These are phyloP conservation scores for Brachionus rotundiformis DNA, from an alignment of 1,140 invertebrate species.

Conservation along the genomic window DNA sequence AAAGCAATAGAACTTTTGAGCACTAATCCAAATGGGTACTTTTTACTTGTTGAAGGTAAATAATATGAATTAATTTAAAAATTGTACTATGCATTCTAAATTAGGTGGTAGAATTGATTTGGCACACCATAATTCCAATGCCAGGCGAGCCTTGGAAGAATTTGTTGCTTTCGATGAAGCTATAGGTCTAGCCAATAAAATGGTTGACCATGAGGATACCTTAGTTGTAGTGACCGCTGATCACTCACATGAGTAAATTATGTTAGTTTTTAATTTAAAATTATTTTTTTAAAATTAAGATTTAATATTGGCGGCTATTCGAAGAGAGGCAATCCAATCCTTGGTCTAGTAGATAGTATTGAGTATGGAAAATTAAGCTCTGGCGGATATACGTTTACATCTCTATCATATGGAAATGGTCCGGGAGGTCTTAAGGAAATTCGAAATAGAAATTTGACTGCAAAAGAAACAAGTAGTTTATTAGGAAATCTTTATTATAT, in stretches of 20 bases:
- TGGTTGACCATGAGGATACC: conserved; percentile 68
- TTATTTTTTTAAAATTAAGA: not conserved
- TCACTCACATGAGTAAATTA: conserved; percentile 71
- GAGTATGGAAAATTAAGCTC: conserved; percentile 15
- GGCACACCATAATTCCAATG: conserved; percentile 79
- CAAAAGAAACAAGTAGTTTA: not conserved
- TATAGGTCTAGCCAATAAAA: conserved; percentile 39
- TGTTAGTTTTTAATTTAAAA: no score
- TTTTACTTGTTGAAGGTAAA: conserved; percentile 83
- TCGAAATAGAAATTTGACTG: conserved; percentile 34
- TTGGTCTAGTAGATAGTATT: conserved; percentile 53
- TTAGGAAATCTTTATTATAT: not conserved
- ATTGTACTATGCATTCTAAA: no score
- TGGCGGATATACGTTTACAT: conserved; percentile 56
- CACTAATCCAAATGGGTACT: conserved; percentile 79
- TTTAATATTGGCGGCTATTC: conserved; percentile 55
- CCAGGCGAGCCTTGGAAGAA: conserved; percentile 76
- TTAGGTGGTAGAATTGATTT: conserved; percentile 77
- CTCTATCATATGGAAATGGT: conserved; percentile 62
- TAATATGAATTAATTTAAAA: no score
- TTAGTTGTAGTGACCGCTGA: conserved; percentile 86
- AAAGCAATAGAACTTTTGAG: conserved; percentile 78
- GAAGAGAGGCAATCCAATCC: conserved; percentile 54
- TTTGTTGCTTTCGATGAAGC: conserved; percentile 77
- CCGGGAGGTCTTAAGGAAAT: conserved; percentile 55